These are phyloP conservation scores for Schlechtendalia chinensis DNA, from an alignment of 1,140 invertebrate species.

Conservation along the genomic window DNA sequence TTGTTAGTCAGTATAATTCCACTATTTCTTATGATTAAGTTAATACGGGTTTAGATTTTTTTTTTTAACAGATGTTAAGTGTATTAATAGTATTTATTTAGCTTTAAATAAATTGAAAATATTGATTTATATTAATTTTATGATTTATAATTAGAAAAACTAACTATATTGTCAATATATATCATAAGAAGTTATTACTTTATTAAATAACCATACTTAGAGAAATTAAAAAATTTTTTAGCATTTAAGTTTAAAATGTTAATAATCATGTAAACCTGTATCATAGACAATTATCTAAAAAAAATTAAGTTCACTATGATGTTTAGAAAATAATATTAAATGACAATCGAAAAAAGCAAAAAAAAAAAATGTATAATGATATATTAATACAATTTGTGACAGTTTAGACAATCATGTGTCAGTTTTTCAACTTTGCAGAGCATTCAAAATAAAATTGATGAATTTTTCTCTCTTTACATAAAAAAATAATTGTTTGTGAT, in stretches of 20 bases:
- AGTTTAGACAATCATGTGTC: slow-evolving; percentile 2
- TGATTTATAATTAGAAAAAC: too few species aligned
- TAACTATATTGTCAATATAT: too few species aligned
- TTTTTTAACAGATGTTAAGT: neutral
- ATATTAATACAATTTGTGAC: neutral
- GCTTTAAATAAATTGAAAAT: neutral
- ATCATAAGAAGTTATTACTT: too few species aligned
- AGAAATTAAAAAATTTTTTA: neutral
- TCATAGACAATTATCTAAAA: neutral
- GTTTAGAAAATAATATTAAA: neutral
- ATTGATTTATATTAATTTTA: too few species aligned
- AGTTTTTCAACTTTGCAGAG: neutral
- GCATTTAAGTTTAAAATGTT: neutral
- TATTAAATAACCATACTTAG: neutral
- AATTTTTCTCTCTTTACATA: too few species aligned
- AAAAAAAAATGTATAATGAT: neutral
- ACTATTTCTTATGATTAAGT: neutral
- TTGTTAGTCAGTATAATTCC: neutral
- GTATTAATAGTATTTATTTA: neutral
- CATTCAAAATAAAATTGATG: slow-evolving; percentile 1
- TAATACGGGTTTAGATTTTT: neutral
- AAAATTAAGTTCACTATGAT: too few species aligned
- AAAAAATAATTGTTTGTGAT: too few species aligned
- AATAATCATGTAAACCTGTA: neutral
- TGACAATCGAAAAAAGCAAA: neutral